phyloP scores from a whole-genome alignment of 2,888 invertebrate species.

The Diaperis boleti region DNA sequence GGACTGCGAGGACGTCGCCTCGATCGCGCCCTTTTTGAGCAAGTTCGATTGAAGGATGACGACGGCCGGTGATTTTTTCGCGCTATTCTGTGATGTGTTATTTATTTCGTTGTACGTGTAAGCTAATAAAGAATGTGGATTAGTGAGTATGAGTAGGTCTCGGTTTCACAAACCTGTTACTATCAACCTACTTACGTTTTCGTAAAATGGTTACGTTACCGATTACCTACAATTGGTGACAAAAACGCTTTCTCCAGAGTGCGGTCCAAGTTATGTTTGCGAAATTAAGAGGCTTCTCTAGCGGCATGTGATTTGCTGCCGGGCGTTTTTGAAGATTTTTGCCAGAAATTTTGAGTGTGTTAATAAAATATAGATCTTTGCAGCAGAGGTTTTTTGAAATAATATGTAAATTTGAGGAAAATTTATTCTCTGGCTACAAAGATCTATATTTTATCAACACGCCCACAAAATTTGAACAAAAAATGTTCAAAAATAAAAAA shows the following conservation, averaged over 20 bases:
- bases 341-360: too few relatives aligned
- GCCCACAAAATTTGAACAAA: too few relatives aligned
- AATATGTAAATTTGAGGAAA: too few relatives aligned
- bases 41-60: conserved; percentile 65
- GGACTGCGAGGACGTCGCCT: conserved; percentile 85
- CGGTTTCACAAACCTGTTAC: conserved; percentile 28
- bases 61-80: neutral
- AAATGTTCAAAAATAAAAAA: too few relatives aligned
- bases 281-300: too few relatives aligned
- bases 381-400: too few relatives aligned
- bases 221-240: neutral
- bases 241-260: neutral
- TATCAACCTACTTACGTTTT: conserved; percentile 24
- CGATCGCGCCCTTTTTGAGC: conserved; percentile 83
- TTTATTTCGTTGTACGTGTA: conserved; percentile 6
- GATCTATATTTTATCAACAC: too few relatives aligned
- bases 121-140: conserved; percentile 16
- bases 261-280: too few relatives aligned
- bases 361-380: too few relatives aligned
- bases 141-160: conserved; percentile 4
- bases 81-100: conserved; percentile 29
- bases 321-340: too few relatives aligned
- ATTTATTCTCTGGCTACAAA: too few relatives aligned
- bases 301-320: too few relatives aligned
- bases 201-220: neutral